Conservation (phyloP, 2,888 invertebrate species). For the Bellardia bayeri region DNA sequence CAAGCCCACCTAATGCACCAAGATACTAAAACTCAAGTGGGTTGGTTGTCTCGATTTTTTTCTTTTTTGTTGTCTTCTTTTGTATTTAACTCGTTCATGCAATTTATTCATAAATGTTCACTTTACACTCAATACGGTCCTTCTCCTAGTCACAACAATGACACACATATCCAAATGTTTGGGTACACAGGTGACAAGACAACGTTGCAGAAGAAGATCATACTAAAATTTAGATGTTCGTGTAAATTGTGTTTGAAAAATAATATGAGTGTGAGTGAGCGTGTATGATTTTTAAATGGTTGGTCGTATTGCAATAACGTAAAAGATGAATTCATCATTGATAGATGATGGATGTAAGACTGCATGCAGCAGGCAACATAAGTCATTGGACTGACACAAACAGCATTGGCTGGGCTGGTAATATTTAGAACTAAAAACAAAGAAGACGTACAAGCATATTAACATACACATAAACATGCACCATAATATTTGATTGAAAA, state of each 20-base stretch:
- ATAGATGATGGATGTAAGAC: conserved; percentile 79
- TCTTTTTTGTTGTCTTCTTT: not conserved
- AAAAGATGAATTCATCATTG: conserved; percentile 82
- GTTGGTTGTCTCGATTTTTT: conserved; percentile 38
- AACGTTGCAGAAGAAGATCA: conserved; percentile 15
- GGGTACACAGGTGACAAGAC: conserved; percentile 60
- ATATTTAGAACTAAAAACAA: conserved; percentile 60
- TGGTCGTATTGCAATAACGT: conserved; percentile 74
- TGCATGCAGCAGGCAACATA: conserved; percentile 80
- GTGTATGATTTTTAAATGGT: conserved; percentile 50
- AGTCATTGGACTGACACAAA: conserved; percentile 77
- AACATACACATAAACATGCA: conserved; percentile 48
- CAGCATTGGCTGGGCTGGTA: conserved; percentile 63
- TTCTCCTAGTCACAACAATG: conserved; percentile 56
- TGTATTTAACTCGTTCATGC: conserved; percentile 77
- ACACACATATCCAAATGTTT: conserved; percentile 8
- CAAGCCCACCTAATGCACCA: conserved; percentile 65
- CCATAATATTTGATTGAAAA: conserved; percentile 55
- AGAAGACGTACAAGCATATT: conserved; percentile 48
- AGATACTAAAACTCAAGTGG: conserved; percentile 53
- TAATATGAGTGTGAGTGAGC: conserved; percentile 35
- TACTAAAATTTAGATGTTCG: conserved; percentile 9
- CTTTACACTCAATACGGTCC: conserved; percentile 62
- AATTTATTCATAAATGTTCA: conserved; percentile 82
- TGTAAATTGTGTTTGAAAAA: conserved; percentile 19